These are phyloP conservation scores for Saxidomus purpurata DNA, from an alignment of 1,140 invertebrate genomes.

Conservation along the genomic window DNA sequence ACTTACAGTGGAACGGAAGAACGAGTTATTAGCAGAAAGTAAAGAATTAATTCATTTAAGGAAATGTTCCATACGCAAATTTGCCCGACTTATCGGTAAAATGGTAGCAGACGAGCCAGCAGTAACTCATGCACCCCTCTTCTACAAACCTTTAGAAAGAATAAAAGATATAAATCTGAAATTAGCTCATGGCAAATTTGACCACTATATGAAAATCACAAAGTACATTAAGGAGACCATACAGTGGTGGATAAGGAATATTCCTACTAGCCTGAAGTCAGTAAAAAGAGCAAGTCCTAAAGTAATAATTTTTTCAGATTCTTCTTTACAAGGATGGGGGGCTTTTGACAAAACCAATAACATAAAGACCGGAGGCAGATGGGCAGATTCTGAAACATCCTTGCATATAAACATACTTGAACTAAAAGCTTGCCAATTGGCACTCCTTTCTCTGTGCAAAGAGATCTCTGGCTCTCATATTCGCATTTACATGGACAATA, in stretches of 20 bases:
- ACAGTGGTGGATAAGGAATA: constrained; percentile 48
- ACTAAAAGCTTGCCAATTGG: no score
- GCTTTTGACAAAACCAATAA: no score
- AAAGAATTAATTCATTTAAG: background rate
- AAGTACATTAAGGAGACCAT: background rate
- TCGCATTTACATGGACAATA: no score
- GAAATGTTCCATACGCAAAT: background rate
- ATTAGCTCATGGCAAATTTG: background rate
- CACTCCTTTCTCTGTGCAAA: no score
- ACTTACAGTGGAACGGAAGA: constrained; percentile 23
- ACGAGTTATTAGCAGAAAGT: constrained; percentile 40
- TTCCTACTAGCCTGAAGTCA: no score
- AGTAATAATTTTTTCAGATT: constrained; percentile 29
- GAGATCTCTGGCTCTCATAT: no score
- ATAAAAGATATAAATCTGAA: background rate
- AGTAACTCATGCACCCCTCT: no score
- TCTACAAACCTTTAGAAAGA: constrained; percentile 38
- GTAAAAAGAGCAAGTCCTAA: no score
- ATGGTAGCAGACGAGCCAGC: constrained; percentile 42
- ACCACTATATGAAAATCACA: constrained; percentile 4
- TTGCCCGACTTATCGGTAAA: constrained; percentile 13
- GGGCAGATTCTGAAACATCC: no score
- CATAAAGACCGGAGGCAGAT: no score
- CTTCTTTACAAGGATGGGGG: no score
- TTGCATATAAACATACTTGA: no score